Percentiles rank a stretch among this genome's conserved stretches.
Conservation (phyloP, 2,113 vertebrate species). For the Nibea coibor region DNA sequence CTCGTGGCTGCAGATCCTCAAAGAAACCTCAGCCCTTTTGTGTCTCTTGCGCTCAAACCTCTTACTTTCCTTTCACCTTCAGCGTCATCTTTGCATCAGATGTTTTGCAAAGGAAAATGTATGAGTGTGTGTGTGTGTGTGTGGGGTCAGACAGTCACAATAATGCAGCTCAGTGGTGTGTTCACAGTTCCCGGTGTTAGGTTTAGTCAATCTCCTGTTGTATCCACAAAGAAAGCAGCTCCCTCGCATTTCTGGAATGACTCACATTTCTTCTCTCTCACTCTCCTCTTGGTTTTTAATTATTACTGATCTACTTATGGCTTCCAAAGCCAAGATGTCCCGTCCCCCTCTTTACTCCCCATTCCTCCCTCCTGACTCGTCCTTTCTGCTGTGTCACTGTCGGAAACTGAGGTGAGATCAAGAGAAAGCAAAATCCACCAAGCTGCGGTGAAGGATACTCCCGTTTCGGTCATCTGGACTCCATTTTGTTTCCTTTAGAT, state of each 20-base stretch:
- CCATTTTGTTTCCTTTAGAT: conserved; percentile 71
- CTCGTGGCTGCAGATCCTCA: conserved; percentile 35
- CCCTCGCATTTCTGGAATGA: conserved; percentile 88
- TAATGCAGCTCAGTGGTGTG: conserved; percentile 55
- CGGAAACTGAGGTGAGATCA: conserved; percentile 65
- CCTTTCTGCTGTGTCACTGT: conserved; percentile 59
- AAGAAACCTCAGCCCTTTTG: conserved; percentile 27
- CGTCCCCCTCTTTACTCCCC: background rate
- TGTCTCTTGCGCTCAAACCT: background rate
- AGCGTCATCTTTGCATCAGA: conserved; percentile 42
- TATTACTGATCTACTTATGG: conserved; percentile 64
- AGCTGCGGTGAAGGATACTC: conserved; percentile 39
- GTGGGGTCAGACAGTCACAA: conserved; percentile 47
- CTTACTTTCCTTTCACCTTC: background rate
- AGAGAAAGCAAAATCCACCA: conserved; percentile 49
- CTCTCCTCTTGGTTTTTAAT: conserved; percentile 69
- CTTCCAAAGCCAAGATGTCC: conserved; percentile 58
- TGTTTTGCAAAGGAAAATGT: conserved; percentile 16
- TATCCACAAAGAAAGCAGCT: conserved; percentile 81
- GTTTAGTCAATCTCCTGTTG: conserved; percentile 70
- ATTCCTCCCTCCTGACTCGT: conserved; percentile 11
- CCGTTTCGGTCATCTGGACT: conserved; percentile 56
- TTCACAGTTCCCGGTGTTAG: conserved; percentile 65
- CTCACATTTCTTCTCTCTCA: conserved; percentile 84
- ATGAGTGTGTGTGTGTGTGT: conserved; percentile 18